A percentile compares a stretch with the other conserved stretches of the same genome.
Conservation (phyloP, 2,797 vertebrate genomes). For the Acrossocheilus wenchowensis region DNA sequence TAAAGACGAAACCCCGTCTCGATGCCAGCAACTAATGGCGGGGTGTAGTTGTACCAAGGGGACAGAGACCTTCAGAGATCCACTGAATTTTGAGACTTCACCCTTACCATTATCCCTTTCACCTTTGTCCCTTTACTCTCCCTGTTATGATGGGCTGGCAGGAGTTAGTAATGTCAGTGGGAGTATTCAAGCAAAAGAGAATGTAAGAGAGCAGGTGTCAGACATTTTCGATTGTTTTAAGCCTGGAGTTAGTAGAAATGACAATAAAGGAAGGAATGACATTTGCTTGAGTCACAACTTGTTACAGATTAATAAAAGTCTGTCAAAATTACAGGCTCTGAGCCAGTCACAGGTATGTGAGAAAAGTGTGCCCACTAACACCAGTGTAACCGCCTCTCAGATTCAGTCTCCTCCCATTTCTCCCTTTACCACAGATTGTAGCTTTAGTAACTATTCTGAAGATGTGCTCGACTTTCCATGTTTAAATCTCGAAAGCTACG, state of each 20-base stretch:
- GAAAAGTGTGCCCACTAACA: conserved; percentile 62
- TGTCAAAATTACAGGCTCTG: conserved; percentile 78
- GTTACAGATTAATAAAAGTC: conserved; percentile 81
- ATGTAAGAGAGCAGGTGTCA: conserved; percentile 55
- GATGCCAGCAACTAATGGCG: conserved; percentile 58
- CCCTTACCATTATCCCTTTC: conserved; percentile 78
- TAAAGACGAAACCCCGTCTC: conserved; percentile 70
- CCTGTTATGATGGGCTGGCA: conserved; percentile 65
- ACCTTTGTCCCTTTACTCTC: conserved; percentile 77
- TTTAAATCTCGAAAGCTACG: conserved; percentile 82
- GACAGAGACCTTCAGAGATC: conserved; percentile 39
- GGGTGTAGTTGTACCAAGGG: conserved; percentile 14
- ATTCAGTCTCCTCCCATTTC: conserved; percentile 78
- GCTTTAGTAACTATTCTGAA: conserved; percentile 79
- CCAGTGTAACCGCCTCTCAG: conserved; percentile 65
- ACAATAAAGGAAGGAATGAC: conserved; percentile 46
- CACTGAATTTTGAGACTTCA: conserved; percentile 67
- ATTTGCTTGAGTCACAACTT: conserved; percentile 79
- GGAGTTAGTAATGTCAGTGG: conserved; percentile 47
- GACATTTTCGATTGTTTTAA: conserved; percentile 68
- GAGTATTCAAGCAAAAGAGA: conserved; percentile 41
- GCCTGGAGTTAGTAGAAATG: conserved; percentile 66
- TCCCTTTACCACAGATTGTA: conserved; percentile 74
- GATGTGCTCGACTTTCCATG: conserved; percentile 82
- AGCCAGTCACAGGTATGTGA: conserved; percentile 75